Percentiles rank a stretch among this genome's conserved stretches.
phyloP scores from a whole-genome alignment of 2,797 vertebrate species.

The Crocodylus rhombifer region DNA sequence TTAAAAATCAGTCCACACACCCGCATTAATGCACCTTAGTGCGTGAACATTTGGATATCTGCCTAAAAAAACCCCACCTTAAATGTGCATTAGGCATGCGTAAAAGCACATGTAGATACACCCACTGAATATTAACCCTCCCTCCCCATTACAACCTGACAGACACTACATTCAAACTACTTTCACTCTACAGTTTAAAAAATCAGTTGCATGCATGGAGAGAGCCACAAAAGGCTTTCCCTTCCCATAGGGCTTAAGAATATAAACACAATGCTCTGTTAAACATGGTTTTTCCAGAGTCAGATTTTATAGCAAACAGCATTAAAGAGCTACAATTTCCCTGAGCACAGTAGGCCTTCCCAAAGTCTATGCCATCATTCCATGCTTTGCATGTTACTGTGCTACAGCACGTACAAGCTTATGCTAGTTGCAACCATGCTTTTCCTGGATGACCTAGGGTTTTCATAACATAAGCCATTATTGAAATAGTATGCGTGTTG shows the following conservation, averaged over 20 bases:
- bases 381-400: background rate
- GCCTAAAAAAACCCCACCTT: no score
- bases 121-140: no score
- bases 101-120: no score
- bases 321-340: background rate
- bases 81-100: no score
- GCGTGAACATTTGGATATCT: no score
- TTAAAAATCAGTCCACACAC: no score
- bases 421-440: background rate
- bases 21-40: no score
- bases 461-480: background rate
- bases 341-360: background rate
- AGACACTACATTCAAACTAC: background rate
- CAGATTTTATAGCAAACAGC: background rate
- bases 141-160: no score
- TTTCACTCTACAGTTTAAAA: background rate
- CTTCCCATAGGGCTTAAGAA: constrained; percentile 9
- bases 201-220: background rate
- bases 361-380: background rate
- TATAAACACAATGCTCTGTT: background rate
- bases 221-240: constrained; percentile 22
- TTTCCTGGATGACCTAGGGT: background rate
- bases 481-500: no score
- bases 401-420: background rate
- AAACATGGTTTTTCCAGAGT: background rate